Conservation (phyloP, 2,113 vertebrate genomes). For the Perognathus longimembris region DNA sequence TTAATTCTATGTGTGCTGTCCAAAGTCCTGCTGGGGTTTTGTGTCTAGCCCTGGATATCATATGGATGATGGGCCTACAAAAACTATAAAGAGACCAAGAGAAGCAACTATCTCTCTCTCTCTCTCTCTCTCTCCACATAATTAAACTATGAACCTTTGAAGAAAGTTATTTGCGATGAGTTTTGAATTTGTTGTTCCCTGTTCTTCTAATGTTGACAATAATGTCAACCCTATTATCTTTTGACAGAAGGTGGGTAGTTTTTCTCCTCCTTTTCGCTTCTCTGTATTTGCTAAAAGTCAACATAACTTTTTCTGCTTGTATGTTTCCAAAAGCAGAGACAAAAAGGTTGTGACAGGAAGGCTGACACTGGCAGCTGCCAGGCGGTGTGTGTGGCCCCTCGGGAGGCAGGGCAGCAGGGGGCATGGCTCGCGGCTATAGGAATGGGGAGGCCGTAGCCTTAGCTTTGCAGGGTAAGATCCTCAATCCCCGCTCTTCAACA, state of each 20-base stretch:
- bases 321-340: conserved; percentile 45
- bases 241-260: not conserved
- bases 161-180: not conserved
- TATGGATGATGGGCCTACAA: not conserved
- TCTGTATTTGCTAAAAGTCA: conserved; percentile 30
- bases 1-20: not conserved
- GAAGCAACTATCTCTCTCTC: not conserved
- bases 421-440: not conserved
- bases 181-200: conserved; percentile 7
- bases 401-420: not conserved
- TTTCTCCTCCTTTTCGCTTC: not conserved
- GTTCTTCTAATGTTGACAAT: conserved; percentile 39
- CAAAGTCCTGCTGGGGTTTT: not conserved
- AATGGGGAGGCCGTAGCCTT: not conserved
- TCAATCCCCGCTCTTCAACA: not conserved
- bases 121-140: not conserved
- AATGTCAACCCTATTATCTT: not conserved
- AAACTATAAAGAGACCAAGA: not conserved
- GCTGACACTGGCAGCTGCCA: not conserved
- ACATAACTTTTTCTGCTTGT: not conserved
- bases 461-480: not conserved
- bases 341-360: not conserved
- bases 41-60: not conserved
- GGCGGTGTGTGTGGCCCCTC: not conserved
- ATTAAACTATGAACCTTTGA: not conserved